These are phyloP conservation scores for Hirundo rustica DNA, from an alignment of 2,797 vertebrate species.

Conservation along the genomic window DNA sequence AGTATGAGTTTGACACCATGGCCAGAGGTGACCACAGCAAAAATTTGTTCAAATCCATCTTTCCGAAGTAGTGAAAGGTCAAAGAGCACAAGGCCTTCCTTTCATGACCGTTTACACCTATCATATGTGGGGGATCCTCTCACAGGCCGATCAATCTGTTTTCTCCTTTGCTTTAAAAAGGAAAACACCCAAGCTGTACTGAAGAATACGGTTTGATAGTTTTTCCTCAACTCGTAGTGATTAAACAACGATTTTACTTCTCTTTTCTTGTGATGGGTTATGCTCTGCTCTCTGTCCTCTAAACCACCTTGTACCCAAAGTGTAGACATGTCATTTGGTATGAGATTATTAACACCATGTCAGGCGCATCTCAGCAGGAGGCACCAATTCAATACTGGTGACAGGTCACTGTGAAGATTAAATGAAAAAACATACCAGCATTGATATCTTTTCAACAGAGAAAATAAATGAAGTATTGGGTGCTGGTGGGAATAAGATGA, in stretches of 20 bases:
- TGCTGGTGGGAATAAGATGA: neutral
- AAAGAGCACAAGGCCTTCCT: neutral
- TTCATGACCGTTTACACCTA: neutral
- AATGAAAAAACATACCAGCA: neutral
- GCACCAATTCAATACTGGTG: neutral
- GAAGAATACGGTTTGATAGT: neutral
- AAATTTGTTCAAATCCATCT: neutral
- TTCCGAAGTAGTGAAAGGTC: neutral
- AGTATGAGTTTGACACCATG: neutral
- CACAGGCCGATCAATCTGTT: neutral
- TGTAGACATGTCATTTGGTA: neutral
- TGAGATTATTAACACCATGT: neutral
- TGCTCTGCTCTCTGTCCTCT: neutral
- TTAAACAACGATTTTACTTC: neutral
- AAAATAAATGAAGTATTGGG: neutral
- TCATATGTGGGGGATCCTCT: neutral
- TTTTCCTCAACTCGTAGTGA: neutral
- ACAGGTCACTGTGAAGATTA: neutral
- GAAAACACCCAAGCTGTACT: neutral
- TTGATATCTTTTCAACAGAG: neutral
- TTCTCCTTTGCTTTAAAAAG: neutral
- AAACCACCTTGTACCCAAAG: neutral
- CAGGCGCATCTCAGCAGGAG: neutral
- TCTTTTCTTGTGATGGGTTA: neutral
- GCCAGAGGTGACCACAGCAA: neutral